Evolutionary conservation across 2,797 vertebrate species (phyloP).

Genomic region (Hemibagrus guttatus): DNA sequence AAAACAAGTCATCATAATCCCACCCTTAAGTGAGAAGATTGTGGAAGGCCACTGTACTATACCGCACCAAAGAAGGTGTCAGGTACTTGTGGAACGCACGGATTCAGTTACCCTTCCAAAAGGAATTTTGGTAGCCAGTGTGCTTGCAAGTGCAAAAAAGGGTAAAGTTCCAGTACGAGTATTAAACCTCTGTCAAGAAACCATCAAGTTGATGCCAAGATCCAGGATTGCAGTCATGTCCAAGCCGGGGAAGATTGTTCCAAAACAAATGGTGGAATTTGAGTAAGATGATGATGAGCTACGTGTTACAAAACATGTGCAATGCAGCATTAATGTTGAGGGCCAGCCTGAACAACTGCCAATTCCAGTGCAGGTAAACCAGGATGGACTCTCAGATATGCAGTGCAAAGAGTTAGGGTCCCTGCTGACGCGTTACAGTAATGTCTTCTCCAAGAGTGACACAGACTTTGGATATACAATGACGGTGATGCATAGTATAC

Average conservation of each 20-base stretch:
- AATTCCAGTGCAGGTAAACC: not conserved
- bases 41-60: not conserved
- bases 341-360: not conserved
- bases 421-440: not conserved
- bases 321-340: not conserved
- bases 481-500: slow-evolving; percentile 2
- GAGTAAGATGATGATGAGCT: not conserved
- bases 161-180: not conserved
- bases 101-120: not conserved
- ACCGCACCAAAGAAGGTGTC: too few species aligned
- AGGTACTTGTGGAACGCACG: not conserved
- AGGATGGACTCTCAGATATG: not conserved
- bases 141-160: not conserved
- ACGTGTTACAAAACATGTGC: not conserved
- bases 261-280: not conserved
- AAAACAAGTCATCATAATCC: not conserved
- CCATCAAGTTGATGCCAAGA: not conserved
- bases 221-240: not conserved
- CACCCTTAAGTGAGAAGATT: not conserved
- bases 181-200: not conserved
- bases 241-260: not conserved
- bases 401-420: not conserved
- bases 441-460: slow-evolving; percentile 12
- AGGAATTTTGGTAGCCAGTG: not conserved
- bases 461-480: slow-evolving; percentile 11